Conservation (phyloP, 2,888 invertebrate species). For the Philereme transversata region DNA sequence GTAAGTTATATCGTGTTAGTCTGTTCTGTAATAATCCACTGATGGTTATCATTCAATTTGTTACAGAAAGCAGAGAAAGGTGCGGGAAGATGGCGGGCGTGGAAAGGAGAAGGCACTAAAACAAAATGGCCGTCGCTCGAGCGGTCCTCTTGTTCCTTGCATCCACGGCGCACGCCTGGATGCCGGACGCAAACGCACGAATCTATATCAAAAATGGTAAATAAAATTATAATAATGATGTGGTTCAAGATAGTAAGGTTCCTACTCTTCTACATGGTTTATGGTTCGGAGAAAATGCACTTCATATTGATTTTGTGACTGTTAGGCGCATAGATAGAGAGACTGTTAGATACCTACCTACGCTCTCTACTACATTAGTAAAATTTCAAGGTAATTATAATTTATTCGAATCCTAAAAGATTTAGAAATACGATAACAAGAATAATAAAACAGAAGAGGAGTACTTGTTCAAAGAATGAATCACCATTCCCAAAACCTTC, state of each 20-base stretch:
- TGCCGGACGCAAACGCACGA: conserved; percentile 88
- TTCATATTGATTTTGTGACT: too few relatives aligned
- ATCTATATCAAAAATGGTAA: conserved; percentile 87
- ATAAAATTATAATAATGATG: conserved; percentile 32
- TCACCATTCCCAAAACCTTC: conserved; percentile 26
- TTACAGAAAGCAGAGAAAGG: conserved; percentile 61
- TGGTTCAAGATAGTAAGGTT: neutral
- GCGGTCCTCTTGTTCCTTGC: conserved; percentile 83
- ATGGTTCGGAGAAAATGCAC: too few relatives aligned
- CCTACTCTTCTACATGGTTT: too few relatives aligned
- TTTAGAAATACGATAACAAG: too few relatives aligned
- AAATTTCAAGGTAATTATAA: too few relatives aligned
- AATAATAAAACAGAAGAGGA: too few relatives aligned
- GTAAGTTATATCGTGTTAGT: neutral
- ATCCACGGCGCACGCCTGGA: conserved; percentile 86
- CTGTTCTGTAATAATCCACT: conserved; percentile 5
- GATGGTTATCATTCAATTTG: conserved; percentile 38
- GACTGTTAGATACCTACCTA: too few relatives aligned
- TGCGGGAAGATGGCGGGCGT: conserved; percentile 68
- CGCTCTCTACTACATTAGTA: too few relatives aligned
- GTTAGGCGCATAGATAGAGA: too few relatives aligned
- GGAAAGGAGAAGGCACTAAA: conserved; percentile 67
- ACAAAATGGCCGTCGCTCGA: conserved; percentile 79
- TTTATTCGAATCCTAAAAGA: too few relatives aligned
- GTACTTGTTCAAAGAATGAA: conserved; percentile 11